Evolutionary conservation across 35 echinoderm and acorn worm genomes (phyloP), one percentile per base, ranked within the genome.

Genomic region (Lytechinus variegatus): DNA sequence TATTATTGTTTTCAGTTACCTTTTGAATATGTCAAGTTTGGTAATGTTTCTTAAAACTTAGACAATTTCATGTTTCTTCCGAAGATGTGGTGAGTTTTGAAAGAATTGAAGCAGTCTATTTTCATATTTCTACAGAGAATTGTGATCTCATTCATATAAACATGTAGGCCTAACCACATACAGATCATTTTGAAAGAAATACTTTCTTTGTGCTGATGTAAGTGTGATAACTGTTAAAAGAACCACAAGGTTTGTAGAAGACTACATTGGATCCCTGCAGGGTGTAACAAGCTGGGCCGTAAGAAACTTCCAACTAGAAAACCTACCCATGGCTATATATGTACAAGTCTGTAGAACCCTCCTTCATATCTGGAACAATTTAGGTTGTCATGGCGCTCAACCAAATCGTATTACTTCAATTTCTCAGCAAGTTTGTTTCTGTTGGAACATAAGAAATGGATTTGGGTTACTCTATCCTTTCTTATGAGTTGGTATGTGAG

Each of bases 321-420:
- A 79, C 66, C n/a, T 24, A 21, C n/a, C 61, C 13, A 71, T 24
- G 61, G 12, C 13, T 7, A 79, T 21, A 6, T 21, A 79, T 79
- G 16, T 19, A 79, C 66, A 6, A n/a, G 16, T 79, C 14, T 79
- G 16, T 79, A 24, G 66, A 79, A 71, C n/a, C 21, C 66, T 79
- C 19, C 7, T 79, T n/a, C 66, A 79, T 79, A 79, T 79, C 66
- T 79, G 66, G 66, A 79, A 79, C 66, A 79, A 79, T 79, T 79
- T n/a, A 24, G 66, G 66, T 79, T 79, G 66, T 24, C 66, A 79
- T 79, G 66, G 66, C 21, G 6, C 19, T 79, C 66, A 0, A 27
- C 16, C 66, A 79, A n/a, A 79, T 79, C 66, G 19, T 79, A 79
- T 79, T 79, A 79, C 66, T 79, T 79, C 66, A 79, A n/a, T 79